Percentiles rank a stretch among this genome's conserved stretches.
Conservation (phyloP, 2,888 invertebrate species). For the Lasioglossum morio region DNA sequence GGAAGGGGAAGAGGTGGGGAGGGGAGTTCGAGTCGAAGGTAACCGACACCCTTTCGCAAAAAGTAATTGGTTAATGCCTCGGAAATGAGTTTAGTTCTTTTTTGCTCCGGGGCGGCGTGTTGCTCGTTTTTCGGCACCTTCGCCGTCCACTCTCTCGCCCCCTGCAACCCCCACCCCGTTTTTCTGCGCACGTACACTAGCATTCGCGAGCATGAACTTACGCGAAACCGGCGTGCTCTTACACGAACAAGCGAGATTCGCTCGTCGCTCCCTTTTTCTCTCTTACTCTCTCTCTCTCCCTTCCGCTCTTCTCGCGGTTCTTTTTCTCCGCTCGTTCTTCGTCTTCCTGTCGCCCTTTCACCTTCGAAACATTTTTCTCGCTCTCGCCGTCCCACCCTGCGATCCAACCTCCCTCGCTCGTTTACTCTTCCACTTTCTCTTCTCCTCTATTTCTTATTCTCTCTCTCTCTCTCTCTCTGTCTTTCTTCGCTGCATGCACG, state of each 20-base stretch:
- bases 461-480: not conserved
- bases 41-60: slow-evolving; percentile 83
- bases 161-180: slow-evolving; percentile 59
- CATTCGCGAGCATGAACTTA: not conserved
- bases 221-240: slow-evolving; percentile 15
- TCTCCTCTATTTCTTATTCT: not conserved
- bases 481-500: slow-evolving; percentile 68
- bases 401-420: slow-evolving; percentile 34
- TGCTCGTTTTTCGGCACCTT: slow-evolving; percentile 74
- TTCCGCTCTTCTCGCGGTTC: slow-evolving; percentile 13
- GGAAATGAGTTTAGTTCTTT: slow-evolving; percentile 84
- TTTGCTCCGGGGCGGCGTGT: slow-evolving; percentile 73
- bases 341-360: slow-evolving; percentile 59
- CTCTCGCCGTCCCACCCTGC: slow-evolving; percentile 28
- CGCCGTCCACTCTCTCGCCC: slow-evolving; percentile 57
- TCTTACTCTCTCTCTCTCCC: slow-evolving; percentile 12
- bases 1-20: slow-evolving; percentile 42
- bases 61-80: slow-evolving; percentile 84
- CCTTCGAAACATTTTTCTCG: slow-evolving; percentile 52
- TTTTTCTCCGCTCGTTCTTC: slow-evolving; percentile 37
- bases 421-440: slow-evolving; percentile 22
- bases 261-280: slow-evolving; percentile 22
- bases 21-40: slow-evolving; percentile 73
- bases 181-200: slow-evolving; percentile 37
- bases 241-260: slow-evolving; percentile 34